phyloP scores from a whole-genome alignment of 2,888 invertebrate genomes.

The Heliconius ethilla region DNA sequence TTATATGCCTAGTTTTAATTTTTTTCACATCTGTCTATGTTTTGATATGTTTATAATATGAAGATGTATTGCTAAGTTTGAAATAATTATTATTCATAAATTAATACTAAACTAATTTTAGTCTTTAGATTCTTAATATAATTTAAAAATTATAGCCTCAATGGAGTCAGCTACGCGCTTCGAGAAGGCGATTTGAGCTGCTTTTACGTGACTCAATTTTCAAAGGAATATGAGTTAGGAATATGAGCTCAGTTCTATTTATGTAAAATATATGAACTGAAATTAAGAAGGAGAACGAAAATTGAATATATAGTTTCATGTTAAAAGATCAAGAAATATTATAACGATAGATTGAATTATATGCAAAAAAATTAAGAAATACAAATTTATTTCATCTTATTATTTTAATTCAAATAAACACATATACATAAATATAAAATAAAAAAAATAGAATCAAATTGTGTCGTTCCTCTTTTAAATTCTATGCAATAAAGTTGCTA shows the following conservation, averaged over 20 bases:
- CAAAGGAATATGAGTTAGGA: neutral
- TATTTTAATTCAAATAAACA: too few relatives aligned
- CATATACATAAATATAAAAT: too few relatives aligned
- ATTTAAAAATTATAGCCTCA: neutral
- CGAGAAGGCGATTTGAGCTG: neutral
- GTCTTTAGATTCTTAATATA: neutral
- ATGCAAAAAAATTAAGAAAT: too few relatives aligned
- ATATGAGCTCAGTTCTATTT: neutral
- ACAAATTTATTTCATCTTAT: too few relatives aligned
- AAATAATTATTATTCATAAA: neutral
- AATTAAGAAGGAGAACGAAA: neutral
- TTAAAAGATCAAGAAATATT: too few relatives aligned
- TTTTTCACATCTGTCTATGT: too few relatives aligned
- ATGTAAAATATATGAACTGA: neutral
- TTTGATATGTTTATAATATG: too few relatives aligned
- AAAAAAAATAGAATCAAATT: too few relatives aligned
- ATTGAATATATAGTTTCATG: neutral
- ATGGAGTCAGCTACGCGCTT: neutral
- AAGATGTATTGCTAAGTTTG: neutral
- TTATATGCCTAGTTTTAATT: too few relatives aligned
- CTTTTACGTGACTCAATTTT: neutral
- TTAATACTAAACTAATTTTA: neutral
- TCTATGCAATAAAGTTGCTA: neutral
- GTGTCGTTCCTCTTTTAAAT: too few relatives aligned
- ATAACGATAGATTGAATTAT: neutral